A percentile compares a stretch with the other conserved stretches of the same genome.
These are phyloP conservation scores for Lobophora halterata DNA, from an alignment of 2,888 invertebrate genomes.

Conservation along the genomic window DNA sequence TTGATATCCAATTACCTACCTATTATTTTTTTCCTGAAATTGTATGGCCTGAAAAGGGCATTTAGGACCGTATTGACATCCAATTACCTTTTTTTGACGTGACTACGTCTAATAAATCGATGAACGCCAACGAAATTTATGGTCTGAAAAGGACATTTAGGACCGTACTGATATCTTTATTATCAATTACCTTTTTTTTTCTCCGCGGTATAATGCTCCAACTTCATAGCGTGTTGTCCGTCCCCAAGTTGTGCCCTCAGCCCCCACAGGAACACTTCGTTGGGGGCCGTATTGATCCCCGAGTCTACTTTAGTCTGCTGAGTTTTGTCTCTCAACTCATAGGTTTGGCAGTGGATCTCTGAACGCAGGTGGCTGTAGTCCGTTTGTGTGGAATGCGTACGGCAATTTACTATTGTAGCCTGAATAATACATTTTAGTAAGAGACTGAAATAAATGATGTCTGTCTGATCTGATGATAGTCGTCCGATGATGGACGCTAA, in stretches of 20 bases:
- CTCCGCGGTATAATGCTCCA: slow-evolving; percentile 33
- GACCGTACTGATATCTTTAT: too few species aligned
- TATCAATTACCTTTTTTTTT: slow-evolving; percentile 40
- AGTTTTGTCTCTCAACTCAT: slow-evolving; percentile 60
- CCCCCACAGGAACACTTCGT: slow-evolving; percentile 75
- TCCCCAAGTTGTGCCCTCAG: slow-evolving; percentile 77
- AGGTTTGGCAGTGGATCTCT: slow-evolving; percentile 83
- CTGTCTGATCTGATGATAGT: too few species aligned
- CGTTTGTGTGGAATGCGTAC: slow-evolving; percentile 87
- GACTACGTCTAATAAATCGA: too few species aligned
- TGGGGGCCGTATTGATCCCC: slow-evolving; percentile 47
- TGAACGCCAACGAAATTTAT: too few species aligned
- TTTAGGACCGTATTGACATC: too few species aligned
- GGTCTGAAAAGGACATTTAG: too few species aligned
- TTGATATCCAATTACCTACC: too few species aligned
- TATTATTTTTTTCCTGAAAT: too few species aligned
- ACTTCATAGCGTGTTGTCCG: slow-evolving; percentile 74
- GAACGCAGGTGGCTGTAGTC: slow-evolving; percentile 82
- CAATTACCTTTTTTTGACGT: too few species aligned
- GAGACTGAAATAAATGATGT: too few species aligned
- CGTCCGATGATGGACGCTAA: too few species aligned
- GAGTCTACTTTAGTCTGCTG: slow-evolving; percentile 58
- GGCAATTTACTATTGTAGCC: slow-evolving; percentile 82
- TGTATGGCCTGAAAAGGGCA: too few species aligned
- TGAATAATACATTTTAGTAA: slow-evolving; percentile 46